Base-by-base conservation (phyloP, 2,797 vertebrate species). In the Lates japonicus region DNA sequence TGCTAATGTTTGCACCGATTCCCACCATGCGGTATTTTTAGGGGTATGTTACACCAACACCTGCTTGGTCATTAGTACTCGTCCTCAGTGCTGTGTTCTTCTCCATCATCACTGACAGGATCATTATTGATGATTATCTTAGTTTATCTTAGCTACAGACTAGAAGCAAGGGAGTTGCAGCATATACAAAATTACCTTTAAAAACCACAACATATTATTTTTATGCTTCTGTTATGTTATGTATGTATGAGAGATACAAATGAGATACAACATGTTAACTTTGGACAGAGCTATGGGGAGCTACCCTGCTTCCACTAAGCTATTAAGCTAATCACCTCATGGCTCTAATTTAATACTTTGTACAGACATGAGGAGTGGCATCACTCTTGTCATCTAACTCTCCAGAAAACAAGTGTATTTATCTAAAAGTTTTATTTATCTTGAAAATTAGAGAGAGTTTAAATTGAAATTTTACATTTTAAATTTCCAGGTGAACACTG, bases 1-100 rank as follows among this genome's bases (percentile, higher is more conserved):
- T 59, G 57, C n/a, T 60, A 29, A 52, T 14, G 22, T 54, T n/a
- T 22, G 49, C n/a, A 70, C 29, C 17, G 7, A n/a, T 48, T 70
- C 14, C 7, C 2, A 54, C 22, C 22, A 29, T 54, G 2, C 9
- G 4, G n/a, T 42, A 57, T 44, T 17, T 49, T 41, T 42, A n/a
- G 3, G 51, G 58, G 48, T 12, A 72, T 72, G 70, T 17, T 62
- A 52, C 6, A 51, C 19, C 39, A 42, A 62, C 48, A 62, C 37
- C 59, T 62, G 37, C n/a, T 42, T 49, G 42, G 48, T 41, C 44
- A 31, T 52, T 48, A 70, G 22, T 42, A 55, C 46, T 67, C 8
- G 17, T 52, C 17, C 16, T 62, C 33, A 29, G 31, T 20, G 8
- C 8, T 3, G 49, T 37, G 11, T 52, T 54, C 10, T 22, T 12